A percentile compares a stretch with the other conserved stretches of the same genome.
phyloP scores from a whole-genome alignment of 2,113 vertebrate genomes.

The Dicentrarchus labrax region DNA sequence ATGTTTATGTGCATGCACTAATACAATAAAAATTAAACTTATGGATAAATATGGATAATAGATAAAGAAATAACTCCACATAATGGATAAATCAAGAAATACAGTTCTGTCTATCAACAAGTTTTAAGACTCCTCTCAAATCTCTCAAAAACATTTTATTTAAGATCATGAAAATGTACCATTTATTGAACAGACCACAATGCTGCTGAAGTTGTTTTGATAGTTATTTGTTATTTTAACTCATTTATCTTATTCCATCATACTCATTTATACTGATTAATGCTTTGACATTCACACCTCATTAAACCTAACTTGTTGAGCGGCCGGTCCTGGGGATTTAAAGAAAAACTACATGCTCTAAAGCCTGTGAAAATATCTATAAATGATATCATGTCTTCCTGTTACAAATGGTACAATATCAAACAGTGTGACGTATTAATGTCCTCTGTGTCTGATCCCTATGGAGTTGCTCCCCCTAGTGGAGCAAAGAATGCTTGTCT shows the following conservation, averaged over 20 bases:
- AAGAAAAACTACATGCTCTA: neutral
- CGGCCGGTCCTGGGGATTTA: neutral
- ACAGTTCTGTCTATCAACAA: too few species aligned
- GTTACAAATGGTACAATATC: conserved; percentile 11
- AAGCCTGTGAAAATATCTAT: neutral
- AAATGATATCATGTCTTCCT: conserved; percentile 21
- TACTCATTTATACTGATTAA: conserved; percentile 10
- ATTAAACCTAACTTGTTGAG: neutral
- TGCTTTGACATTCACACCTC: conserved; percentile 4
- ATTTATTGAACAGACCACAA: neutral
- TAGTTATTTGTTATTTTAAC: too few species aligned
- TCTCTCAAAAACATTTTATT: too few species aligned
- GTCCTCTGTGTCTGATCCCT: conserved; percentile 46
- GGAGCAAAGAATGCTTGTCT: conserved; percentile 48
- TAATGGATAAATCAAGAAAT: too few species aligned
- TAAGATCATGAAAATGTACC: too few species aligned
- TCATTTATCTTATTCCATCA: neutral
- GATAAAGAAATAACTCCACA: too few species aligned
- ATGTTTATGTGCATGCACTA: neutral
- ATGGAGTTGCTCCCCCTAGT: conserved; percentile 80
- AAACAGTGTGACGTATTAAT: conserved; percentile 1
- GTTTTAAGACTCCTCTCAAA: too few species aligned
- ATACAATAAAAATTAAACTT: too few species aligned
- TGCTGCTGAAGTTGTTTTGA: neutral
- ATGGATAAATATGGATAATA: too few species aligned